These are phyloP conservation scores for Podarcis lilfordi DNA, from an alignment of 2,797 vertebrate genomes.

Conservation along the genomic window DNA sequence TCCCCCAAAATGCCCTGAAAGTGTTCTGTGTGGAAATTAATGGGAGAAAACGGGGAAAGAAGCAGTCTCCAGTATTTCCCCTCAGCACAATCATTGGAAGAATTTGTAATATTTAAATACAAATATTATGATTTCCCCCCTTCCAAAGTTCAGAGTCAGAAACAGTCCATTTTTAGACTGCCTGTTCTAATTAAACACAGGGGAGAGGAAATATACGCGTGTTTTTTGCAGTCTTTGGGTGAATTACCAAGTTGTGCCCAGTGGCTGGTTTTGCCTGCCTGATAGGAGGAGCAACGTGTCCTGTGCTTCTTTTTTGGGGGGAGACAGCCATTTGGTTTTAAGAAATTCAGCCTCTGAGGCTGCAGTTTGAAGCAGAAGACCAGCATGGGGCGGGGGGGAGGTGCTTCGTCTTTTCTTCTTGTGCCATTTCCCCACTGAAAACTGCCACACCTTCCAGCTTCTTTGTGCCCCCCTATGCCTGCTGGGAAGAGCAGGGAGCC, in stretches of 20 bases:
- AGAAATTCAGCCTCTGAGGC: neutral
- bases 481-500: too few relatives aligned
- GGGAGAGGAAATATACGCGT: neutral
- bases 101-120: conserved; percentile 9
- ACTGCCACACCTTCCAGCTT: too few relatives aligned
- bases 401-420: too few relatives aligned
- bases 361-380: neutral
- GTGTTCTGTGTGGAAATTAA: too few relatives aligned
- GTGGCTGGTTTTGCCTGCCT: neutral
- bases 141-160: neutral
- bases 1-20: too few relatives aligned
- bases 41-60: neutral
- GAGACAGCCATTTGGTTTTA: too few relatives aligned
- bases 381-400: too few relatives aligned
- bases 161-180: neutral
- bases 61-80: neutral
- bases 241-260: neutral
- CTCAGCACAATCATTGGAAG: neutral
- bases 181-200: neutral
- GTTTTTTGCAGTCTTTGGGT: neutral
- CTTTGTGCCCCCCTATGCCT: too few relatives aligned
- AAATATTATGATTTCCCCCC: conserved; percentile 9
- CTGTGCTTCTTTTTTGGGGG: neutral
- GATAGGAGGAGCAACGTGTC: neutral
- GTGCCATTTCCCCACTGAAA: too few relatives aligned